Conservation (phyloP, 2,888 invertebrate genomes). For the Mactromeris polynyma region DNA sequence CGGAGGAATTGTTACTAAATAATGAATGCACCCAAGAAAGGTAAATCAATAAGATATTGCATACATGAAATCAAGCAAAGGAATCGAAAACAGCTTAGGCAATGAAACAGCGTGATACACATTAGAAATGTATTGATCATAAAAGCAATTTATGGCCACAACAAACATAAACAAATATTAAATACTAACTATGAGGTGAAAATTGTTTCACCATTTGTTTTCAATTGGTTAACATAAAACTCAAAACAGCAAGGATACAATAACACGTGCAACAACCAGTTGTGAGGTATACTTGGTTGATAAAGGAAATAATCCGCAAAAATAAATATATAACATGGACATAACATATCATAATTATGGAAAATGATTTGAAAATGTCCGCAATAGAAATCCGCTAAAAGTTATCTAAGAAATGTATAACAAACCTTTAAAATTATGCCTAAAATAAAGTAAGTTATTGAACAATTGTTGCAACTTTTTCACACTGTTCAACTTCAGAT, state of each 20-base stretch:
- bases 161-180: not conserved
- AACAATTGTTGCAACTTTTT: no score
- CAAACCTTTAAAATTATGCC: not conserved
- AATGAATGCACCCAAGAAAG: no score
- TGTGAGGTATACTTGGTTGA: slow-evolving; percentile 2
- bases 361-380: not conserved
- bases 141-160: not conserved
- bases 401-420: not conserved
- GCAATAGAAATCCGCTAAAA: not conserved
- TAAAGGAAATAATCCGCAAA: not conserved
- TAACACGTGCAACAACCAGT: not conserved
- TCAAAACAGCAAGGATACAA: not conserved
- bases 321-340: not conserved
- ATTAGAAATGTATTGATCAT: not conserved
- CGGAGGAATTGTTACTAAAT: no score
- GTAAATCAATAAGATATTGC: no score
- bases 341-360: not conserved
- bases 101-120: not conserved
- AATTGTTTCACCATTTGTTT: not conserved
- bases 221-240: not conserved
- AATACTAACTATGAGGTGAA: not conserved
- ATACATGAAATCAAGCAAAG: no score
- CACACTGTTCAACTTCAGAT: no score
- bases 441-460: not conserved
- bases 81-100: no score